phyloP scores from a whole-genome alignment of 2,888 invertebrate genomes.

The Epinotia nisella region DNA sequence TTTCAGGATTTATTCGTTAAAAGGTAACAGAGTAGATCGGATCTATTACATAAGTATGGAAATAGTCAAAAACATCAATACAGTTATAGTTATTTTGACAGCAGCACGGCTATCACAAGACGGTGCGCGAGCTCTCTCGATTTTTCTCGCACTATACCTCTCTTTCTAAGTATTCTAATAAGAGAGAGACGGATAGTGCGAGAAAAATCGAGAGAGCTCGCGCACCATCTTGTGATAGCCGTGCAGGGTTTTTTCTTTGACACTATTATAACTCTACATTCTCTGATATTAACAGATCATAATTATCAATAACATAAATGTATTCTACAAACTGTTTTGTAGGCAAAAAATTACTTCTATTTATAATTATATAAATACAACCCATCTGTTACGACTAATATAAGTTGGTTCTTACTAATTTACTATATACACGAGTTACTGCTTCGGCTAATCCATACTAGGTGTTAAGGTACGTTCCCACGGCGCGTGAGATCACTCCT shows the following conservation, averaged over 20 bases:
- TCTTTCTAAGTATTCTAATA: too few species aligned
- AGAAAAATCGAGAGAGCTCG: too few species aligned
- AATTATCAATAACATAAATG: not conserved
- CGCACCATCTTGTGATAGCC: too few species aligned
- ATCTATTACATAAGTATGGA: too few species aligned
- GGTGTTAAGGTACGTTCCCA: too few species aligned
- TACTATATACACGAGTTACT: not conserved
- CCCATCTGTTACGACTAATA: conserved; percentile 7
- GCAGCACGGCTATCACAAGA: too few species aligned
- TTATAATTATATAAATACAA: conserved; percentile 29
- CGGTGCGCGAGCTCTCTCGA: too few species aligned
- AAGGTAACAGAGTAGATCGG: not conserved
- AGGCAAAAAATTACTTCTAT: not conserved
- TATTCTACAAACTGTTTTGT: not conserved
- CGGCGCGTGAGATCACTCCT: too few species aligned
- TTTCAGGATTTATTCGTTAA: too few species aligned
- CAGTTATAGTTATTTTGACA: not conserved
- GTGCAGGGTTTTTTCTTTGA: not conserved
- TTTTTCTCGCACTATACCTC: too few species aligned
- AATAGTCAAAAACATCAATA: not conserved
- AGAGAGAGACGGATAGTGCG: too few species aligned
- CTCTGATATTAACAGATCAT: conserved; percentile 5
- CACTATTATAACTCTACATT: not conserved
- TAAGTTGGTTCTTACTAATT: conserved; percentile 3
- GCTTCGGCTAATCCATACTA: too few species aligned